Evolutionary conservation across 2,888 invertebrate genomes (phyloP).

Genomic region (Dicyrtoma fusca): DNA sequence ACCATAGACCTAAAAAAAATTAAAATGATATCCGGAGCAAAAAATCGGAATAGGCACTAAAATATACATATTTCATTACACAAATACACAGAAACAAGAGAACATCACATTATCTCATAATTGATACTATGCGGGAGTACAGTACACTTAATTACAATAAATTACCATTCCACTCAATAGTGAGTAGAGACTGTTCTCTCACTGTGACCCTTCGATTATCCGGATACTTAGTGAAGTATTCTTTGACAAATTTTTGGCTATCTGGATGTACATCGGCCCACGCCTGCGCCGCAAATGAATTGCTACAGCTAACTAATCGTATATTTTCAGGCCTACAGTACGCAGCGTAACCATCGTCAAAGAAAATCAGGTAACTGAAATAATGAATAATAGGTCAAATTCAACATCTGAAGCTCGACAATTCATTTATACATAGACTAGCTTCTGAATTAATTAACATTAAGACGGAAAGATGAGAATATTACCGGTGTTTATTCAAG

Average conservation of each 20-base stretch:
- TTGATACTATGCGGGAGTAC: slow-evolving; percentile 43
- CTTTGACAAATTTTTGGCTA: slow-evolving; percentile 40
- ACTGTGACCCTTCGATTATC: slow-evolving; percentile 1
- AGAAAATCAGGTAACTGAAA: slow-evolving; percentile 79
- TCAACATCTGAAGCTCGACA: background rate
- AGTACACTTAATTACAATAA: no score
- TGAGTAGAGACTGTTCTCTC: slow-evolving; percentile 66
- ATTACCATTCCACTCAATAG: slow-evolving; percentile 84
- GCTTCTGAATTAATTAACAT: no score
- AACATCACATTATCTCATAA: no score
- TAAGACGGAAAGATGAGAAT: background rate
- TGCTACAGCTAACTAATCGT: slow-evolving; percentile 69
- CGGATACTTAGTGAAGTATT: slow-evolving; percentile 42
- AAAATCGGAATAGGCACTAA: no score
- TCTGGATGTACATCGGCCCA: slow-evolving; percentile 28
- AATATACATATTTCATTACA: background rate
- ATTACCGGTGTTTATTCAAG: slow-evolving; percentile 64
- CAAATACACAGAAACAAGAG: no score
- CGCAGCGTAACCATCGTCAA: slow-evolving; percentile 84
- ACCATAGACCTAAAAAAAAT: slow-evolving; percentile 70
- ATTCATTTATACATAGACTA: no score
- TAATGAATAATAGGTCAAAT: slow-evolving; percentile 58
- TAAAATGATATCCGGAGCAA: no score
- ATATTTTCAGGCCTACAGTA: slow-evolving; percentile 76
- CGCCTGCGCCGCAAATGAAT: slow-evolving; percentile 64